Evolutionary conservation across 2,797 vertebrate genomes (phyloP).

Genomic region (Anniella stebbinsi): DNA sequence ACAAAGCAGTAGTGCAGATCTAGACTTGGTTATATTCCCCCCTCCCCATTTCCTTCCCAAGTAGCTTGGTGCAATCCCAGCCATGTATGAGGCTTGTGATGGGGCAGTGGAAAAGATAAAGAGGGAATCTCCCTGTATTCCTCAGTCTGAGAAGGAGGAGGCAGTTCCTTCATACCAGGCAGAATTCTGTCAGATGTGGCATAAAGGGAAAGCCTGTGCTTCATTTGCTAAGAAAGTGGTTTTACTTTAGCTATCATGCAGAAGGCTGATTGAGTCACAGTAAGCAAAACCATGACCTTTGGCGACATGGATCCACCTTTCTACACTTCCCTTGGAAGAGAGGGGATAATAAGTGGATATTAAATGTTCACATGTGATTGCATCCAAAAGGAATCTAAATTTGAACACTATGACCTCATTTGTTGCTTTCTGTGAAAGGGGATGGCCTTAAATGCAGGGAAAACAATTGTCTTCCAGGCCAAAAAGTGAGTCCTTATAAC

Average conservation of each 20-base stretch:
- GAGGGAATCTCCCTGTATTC: not conserved
- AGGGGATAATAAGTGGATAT: not conserved
- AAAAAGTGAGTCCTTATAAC: rapidly evolving
- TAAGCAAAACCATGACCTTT: not conserved
- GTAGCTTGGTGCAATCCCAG: too few relatives aligned
- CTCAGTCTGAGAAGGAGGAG: not conserved
- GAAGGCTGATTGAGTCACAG: not conserved
- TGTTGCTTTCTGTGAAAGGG: not conserved
- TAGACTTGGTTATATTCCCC: too few relatives aligned
- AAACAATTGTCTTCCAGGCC: not conserved
- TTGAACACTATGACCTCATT: not conserved
- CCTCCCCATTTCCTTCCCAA: too few relatives aligned
- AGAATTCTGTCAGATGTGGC: not conserved
- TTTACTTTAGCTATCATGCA: not conserved
- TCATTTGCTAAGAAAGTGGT: not conserved
- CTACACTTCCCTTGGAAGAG: not conserved
- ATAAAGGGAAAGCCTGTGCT: not conserved
- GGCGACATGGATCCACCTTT: not conserved
- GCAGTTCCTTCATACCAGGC: not conserved
- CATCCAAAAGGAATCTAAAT: not conserved
- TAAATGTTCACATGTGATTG: not conserved
- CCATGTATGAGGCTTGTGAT: not conserved
- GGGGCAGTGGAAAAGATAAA: not conserved
- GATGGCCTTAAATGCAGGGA: not conserved
- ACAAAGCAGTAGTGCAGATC: too few relatives aligned